A percentile compares a stretch with the other conserved stretches of the same genome.
These are phyloP conservation scores for Hydrozoanthus tunicans DNA, from an alignment of 64 coral and sea anemone genomes.

Conservation along the genomic window DNA sequence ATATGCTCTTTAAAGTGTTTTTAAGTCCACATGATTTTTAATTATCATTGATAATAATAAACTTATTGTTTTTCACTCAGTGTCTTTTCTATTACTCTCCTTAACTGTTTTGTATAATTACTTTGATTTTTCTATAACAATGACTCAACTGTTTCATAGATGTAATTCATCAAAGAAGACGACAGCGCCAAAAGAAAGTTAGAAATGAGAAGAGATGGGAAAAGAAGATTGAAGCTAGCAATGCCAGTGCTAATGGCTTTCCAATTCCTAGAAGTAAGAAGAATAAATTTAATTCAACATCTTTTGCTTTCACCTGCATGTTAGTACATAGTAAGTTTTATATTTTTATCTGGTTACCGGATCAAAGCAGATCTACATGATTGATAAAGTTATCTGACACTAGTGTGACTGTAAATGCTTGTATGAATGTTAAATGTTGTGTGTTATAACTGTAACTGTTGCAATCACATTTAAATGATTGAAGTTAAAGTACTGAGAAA, in stretches of 20 bases:
- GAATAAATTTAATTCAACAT: not conserved
- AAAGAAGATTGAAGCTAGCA: conserved; percentile 60
- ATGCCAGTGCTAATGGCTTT: conserved; percentile 32
- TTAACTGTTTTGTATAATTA: no score
- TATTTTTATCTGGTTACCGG: no score
- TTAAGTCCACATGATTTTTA: no score
- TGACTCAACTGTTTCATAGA: conserved; percentile 15
- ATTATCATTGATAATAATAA: no score
- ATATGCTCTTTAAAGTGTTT: no score
- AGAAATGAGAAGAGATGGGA: conserved; percentile 81
- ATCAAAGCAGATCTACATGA: not conserved
- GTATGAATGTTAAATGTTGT: no score
- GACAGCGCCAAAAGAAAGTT: conserved; percentile 80
- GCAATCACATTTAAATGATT: no score
- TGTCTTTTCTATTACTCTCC: no score
- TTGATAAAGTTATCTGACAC: not conserved
- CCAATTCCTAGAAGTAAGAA: conserved; percentile 58
- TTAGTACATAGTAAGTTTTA: not conserved
- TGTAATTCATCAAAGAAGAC: conserved; percentile 70
- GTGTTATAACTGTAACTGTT: no score
- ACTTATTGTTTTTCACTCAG: no score
- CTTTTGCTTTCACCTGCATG: not conserved
- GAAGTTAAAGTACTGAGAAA: no score
- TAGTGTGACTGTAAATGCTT: no score
- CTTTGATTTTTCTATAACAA: not conserved